Percentiles rank a stretch among this genome's conserved stretches.
phyloP scores from a whole-genome alignment of 2,888 invertebrate species.

The Tryphoninae sp. region DNA sequence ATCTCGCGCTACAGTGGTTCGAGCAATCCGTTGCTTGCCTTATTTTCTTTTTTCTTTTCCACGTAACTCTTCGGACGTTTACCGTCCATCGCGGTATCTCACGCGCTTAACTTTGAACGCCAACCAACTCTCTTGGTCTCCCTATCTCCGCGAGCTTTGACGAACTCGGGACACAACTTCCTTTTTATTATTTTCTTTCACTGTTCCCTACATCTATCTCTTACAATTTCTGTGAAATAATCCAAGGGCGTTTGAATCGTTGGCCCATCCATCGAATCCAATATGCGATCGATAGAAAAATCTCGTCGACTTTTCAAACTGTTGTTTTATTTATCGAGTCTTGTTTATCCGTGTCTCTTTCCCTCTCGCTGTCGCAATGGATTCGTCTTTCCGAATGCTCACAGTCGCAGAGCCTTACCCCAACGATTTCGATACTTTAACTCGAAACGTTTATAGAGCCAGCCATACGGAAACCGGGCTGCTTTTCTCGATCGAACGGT shows the following conservation, averaged over 20 bases:
- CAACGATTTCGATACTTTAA: constrained; percentile 14
- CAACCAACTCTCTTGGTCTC: no score
- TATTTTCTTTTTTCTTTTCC: background rate
- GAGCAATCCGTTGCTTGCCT: background rate
- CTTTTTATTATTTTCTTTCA: background rate
- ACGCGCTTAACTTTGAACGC: no score
- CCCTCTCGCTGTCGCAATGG: background rate
- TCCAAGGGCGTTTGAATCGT: no score
- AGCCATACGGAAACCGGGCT: no score
- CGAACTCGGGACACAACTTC: background rate
- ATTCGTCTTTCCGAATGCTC: constrained; percentile 29
- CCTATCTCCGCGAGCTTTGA: no score
- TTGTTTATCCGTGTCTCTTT: background rate
- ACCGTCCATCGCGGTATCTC: no score
- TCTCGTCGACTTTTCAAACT: background rate
- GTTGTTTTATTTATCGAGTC: constrained; percentile 35
- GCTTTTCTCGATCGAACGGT: constrained; percentile 15
- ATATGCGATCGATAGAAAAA: constrained; percentile 1
- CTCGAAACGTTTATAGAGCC: constrained; percentile 2
- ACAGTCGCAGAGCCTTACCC: constrained; percentile 4
- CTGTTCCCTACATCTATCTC: background rate
- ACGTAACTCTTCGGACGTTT: background rate
- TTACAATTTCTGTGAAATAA: background rate
- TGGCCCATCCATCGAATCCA: background rate
- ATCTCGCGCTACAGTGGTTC: constrained; percentile 5